A percentile compares a stretch with the other conserved stretches of the same genome.
Evolutionary conservation across 2,113 vertebrate genomes (phyloP).

Genomic region (Archilochus colubris): DNA sequence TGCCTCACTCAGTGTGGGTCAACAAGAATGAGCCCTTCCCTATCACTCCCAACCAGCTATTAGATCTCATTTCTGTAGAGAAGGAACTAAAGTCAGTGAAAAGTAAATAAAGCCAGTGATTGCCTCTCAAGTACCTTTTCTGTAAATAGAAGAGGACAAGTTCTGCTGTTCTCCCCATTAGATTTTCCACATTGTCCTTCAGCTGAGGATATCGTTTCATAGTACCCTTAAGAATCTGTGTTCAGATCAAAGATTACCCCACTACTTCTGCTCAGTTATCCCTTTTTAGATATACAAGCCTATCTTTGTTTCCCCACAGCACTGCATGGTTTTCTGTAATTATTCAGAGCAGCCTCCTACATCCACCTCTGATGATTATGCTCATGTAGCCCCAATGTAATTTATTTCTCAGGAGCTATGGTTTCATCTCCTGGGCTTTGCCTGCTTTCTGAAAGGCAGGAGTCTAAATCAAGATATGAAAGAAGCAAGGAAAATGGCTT

Average conservation of each 20-base stretch:
- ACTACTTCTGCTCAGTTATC: not conserved
- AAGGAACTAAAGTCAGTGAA: not conserved
- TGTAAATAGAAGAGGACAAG: not conserved
- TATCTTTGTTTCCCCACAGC: not conserved
- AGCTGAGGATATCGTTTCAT: not conserved
- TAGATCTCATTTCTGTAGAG: not conserved
- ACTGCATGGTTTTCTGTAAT: not conserved
- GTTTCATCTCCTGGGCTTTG: not conserved
- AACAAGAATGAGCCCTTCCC: not conserved
- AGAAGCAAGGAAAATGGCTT: not conserved
- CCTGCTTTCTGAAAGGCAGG: not conserved
- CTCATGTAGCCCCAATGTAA: not conserved
- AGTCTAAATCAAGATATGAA: constrained; percentile 15
- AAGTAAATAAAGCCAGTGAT: not conserved
- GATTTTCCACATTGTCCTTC: not conserved
- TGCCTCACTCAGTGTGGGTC: not conserved
- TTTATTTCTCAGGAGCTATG: not conserved
- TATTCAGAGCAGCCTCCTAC: not conserved
- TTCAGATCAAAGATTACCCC: not conserved
- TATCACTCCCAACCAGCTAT: not conserved
- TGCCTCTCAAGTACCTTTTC: not conserved
- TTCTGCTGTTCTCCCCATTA: not conserved
- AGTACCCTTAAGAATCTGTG: not conserved
- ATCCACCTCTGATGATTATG: not conserved
- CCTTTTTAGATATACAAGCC: not conserved